phyloP scores from a whole-genome alignment of 2,888 invertebrate genomes.

The Leucophenga montana region DNA sequence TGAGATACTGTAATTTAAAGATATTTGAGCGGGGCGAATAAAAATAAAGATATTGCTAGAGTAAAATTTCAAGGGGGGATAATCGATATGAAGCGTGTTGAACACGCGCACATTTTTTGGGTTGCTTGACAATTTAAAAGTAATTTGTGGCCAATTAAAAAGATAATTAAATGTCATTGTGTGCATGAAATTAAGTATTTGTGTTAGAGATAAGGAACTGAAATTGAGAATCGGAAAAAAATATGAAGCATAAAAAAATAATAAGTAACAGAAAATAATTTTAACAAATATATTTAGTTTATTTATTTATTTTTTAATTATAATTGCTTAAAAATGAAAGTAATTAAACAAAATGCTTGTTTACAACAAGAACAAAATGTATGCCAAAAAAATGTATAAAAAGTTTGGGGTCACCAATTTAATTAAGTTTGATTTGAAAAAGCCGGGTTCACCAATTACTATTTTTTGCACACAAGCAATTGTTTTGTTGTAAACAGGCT shows the following conservation, averaged over 20 bases:
- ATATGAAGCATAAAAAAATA: constrained; percentile 41
- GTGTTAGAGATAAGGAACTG: constrained; percentile 47
- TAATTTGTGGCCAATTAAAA: constrained; percentile 16
- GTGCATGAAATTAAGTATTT: constrained; percentile 2
- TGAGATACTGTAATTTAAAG: background rate
- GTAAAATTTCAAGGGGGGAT: background rate
- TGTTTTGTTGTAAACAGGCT: no score
- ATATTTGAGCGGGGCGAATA: background rate
- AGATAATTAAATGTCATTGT: background rate
- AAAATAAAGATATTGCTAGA: background rate
- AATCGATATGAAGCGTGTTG: background rate
- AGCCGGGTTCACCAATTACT: no score
- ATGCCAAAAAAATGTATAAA: no score
- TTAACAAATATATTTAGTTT: constrained; percentile 35
- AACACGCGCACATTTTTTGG: background rate
- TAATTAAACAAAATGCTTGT: constrained; percentile 26
- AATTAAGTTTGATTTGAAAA: constrained; percentile 28
- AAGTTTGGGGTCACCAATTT: no score
- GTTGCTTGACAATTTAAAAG: background rate
- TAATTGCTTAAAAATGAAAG: constrained; percentile 34
- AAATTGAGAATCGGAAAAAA: constrained; percentile 47
- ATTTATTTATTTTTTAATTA: constrained; percentile 25
- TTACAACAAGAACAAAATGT: no score
- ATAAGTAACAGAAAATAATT: constrained; percentile 38
- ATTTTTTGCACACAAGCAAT: no score